Evolutionary conservation across 2,888 invertebrate species (phyloP).

Genomic region (Vanessa cardui): DNA sequence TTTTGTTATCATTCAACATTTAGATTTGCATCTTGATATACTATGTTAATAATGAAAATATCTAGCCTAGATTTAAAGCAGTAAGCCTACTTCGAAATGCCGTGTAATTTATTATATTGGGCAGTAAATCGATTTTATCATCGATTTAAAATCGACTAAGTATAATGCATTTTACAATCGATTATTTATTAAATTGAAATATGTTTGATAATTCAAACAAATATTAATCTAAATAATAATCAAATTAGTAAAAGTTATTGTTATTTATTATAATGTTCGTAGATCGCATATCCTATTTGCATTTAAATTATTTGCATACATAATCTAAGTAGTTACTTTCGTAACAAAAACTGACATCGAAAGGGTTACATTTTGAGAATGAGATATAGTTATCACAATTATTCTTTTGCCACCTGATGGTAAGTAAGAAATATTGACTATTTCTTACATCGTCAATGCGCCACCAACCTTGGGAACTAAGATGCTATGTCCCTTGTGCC

Average conservation of each 20-base stretch:
- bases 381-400: neutral
- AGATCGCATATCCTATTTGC: too few species aligned
- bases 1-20: constrained; percentile 32
- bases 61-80: constrained; percentile 19
- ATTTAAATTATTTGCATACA: too few species aligned
- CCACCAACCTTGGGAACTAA: too few species aligned
- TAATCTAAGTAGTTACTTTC: too few species aligned
- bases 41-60: constrained; percentile 30
- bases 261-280: too few species aligned
- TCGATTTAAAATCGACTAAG: neutral
- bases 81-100: neutral
- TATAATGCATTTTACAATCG: neutral
- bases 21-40: constrained; percentile 33
- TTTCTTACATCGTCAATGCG: too few species aligned
- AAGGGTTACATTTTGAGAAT: too few species aligned
- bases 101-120: constrained; percentile 6
- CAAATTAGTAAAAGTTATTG: neutral
- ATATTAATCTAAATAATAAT: constrained; percentile 1
- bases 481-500: too few species aligned
- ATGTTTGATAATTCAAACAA: neutral
- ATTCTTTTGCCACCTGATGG: too few species aligned
- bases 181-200: constrained; percentile 1
- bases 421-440: too few species aligned
- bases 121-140: constrained; percentile 12
- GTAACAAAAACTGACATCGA: too few species aligned